These are phyloP conservation scores for Arenicola marina DNA, from an alignment of 2,888 invertebrate species.

Conservation along the genomic window DNA sequence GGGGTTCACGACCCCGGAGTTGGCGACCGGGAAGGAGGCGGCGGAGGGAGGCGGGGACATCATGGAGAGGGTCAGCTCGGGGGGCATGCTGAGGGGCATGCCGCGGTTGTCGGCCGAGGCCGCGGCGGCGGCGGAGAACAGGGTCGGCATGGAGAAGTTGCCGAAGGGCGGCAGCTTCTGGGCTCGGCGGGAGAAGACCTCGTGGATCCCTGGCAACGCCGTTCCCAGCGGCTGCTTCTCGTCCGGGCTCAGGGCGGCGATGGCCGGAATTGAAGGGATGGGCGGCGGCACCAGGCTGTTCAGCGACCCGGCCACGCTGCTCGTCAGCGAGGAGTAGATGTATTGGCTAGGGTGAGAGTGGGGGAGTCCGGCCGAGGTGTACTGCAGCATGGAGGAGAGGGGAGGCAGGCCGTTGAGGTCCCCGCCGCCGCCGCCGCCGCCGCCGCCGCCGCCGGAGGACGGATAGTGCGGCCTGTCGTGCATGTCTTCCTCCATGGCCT, in stretches of 20 bases:
- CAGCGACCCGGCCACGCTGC: background rate
- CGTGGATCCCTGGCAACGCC: conserved; percentile 34
- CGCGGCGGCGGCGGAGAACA: conserved; percentile 1
- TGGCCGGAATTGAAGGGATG: background rate
- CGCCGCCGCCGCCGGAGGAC: background rate
- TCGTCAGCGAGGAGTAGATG: background rate
- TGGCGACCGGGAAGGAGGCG: background rate
- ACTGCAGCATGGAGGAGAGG: background rate
- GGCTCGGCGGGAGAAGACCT: conserved; percentile 31
- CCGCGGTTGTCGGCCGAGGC: background rate
- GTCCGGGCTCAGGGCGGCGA: background rate
- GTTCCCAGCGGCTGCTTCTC: conserved; percentile 4
- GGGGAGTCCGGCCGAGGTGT: background rate
- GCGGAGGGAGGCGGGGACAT: conserved; percentile 19
- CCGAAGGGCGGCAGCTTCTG: conserved; percentile 27
- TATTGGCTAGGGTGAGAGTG: no score
- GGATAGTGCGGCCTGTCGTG: background rate
- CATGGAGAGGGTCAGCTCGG: conserved; percentile 14
- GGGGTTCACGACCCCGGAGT: background rate
- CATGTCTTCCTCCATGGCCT: conserved; percentile 14
- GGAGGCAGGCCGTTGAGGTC: background rate
- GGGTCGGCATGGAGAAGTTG: conserved; percentile 27
- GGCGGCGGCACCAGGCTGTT: background rate
- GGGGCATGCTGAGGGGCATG: background rate
- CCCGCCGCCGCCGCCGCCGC: background rate